These are phyloP conservation scores for Emys orbicularis DNA, from an alignment of 2,797 vertebrate species.

Conservation along the genomic window DNA sequence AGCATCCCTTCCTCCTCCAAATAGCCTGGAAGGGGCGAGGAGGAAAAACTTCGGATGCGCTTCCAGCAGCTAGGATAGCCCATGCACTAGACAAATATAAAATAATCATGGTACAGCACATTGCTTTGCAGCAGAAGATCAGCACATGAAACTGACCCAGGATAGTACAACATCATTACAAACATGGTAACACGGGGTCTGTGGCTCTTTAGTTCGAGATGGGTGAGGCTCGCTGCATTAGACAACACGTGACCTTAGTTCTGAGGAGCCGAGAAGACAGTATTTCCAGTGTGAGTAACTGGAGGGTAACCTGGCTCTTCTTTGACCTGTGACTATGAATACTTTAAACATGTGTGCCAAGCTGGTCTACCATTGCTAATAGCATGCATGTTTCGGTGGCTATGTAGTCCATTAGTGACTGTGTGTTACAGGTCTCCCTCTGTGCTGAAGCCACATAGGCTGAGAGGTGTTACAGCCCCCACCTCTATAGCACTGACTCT, in stretches of 20 bases:
- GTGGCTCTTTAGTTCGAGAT: neutral
- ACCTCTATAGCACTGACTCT: no score
- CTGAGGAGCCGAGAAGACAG: no score
- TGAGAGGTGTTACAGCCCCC: no score
- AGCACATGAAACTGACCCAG: neutral
- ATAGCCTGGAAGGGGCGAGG: neutral
- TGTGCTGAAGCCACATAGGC: no score
- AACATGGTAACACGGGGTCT: neutral
- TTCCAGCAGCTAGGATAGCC: neutral
- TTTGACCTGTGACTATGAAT: neutral
- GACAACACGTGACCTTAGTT: no score
- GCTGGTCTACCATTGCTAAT: neutral
- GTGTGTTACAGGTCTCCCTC: neutral
- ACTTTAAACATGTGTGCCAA: neutral
- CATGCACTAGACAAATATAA: neutral
- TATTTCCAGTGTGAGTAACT: neutral
- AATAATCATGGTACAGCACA: neutral
- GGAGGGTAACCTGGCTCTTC: neutral
- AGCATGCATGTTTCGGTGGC: neutral
- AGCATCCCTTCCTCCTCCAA: neutral
- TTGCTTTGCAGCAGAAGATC: neutral
- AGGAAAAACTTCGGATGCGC: neutral
- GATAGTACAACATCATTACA: neutral
- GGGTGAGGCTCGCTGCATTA: neutral
- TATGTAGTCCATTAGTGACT: no score